These are phyloP conservation scores for Acheta domesticus DNA, from an alignment of 2,888 invertebrate genomes.

Conservation along the genomic window DNA sequence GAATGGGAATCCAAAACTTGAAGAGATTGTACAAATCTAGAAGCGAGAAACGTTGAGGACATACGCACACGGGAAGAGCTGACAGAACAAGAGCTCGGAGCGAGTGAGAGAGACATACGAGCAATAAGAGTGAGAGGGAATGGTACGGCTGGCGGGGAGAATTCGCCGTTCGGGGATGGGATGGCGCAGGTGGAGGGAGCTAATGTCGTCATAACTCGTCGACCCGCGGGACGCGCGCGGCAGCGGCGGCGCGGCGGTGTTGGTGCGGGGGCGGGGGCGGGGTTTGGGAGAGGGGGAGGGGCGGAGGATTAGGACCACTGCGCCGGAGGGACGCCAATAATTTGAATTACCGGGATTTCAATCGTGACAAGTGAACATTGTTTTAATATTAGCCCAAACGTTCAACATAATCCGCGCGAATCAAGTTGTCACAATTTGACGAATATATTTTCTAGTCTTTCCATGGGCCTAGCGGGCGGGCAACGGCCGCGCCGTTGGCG, in stretches of 20 bases:
- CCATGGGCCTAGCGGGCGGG: no score
- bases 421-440: conserved; percentile 2
- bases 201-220: conserved; percentile 18
- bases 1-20: no score
- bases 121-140: no score
- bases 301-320: neutral
- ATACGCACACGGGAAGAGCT: no score
- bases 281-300: neutral
- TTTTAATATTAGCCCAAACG: conserved; percentile 18
- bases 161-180: neutral
- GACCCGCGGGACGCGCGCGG: neutral
- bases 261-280: neutral
- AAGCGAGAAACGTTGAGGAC: no score
- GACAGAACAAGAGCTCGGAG: no score
- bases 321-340: neutral
- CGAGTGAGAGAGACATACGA: no score
- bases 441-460: neutral
- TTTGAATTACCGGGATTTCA: conserved; percentile 18
- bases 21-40: no score
- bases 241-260: neutral
- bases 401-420: conserved; percentile 9
- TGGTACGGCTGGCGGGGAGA: neutral
- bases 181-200: neutral
- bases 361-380: conserved; percentile 9
- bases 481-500: no score